Base-by-base conservation (phyloP, 2,888 invertebrate species). In the Caenorhabditis plicata region DNA sequence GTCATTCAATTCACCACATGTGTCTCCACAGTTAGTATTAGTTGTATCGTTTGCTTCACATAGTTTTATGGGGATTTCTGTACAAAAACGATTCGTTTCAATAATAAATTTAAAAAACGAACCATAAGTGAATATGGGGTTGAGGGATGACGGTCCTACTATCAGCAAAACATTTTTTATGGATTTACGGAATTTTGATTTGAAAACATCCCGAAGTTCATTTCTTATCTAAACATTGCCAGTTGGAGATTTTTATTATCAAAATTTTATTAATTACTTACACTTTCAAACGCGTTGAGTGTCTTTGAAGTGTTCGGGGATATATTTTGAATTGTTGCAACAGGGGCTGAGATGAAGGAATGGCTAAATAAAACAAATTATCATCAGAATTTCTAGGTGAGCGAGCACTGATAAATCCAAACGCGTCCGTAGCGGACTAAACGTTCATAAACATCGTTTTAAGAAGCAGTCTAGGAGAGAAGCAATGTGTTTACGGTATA, bases 71-170 rank as follows among this genome's bases (percentile, higher is more conserved):
- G 58, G 64, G 8, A 64, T 35, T 3, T 46, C 60, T 60, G 40
- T 3, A n/a, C n/a, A 46, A 46, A 22, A 31, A 11, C 29, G n/a
- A 1, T 43, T 13, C 29, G n/a, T 35, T 19, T 9, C n/a, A 25
- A 27, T 8, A 11, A 29, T 7, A 25, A 19, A 9, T 22, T 4
- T 20, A 2, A 13, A 35, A n/a, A 23, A 48, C 66, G 46, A 38
- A 75, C 75, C 22, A 63, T 62, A 58, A 50, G 61, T 48, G 50
- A 55, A 42, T 57, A 39, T 20, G 55, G 77, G 46, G 58, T 75
- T 31, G 50, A 61, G 17, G 0, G 57, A 54, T 9, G 52, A 54
- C 0, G 47, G 39, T 25, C 64, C 64, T 20, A 64, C 33, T 15
- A 57, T 39, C 32, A 64, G 38, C 5, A 53, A 53, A 2, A 64